These are phyloP conservation scores for Blastobasis adustella DNA, from an alignment of 2,888 invertebrate genomes.

Conservation along the genomic window DNA sequence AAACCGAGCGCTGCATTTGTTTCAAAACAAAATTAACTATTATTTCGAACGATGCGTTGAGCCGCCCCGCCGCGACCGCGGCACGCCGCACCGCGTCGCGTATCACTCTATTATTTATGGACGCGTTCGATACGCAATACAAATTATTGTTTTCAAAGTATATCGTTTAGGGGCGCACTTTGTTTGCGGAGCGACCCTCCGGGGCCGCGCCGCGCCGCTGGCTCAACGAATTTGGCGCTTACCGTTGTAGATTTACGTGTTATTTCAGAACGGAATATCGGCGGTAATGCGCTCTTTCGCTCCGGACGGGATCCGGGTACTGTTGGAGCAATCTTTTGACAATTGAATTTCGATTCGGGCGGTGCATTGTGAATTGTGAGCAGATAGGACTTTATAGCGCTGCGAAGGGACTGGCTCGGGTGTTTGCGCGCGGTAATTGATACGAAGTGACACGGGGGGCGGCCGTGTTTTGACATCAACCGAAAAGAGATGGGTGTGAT, in stretches of 20 bases:
- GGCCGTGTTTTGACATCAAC: conserved; percentile 71
- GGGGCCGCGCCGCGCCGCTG: conserved; percentile 33
- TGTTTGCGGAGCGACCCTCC: conserved; percentile 70
- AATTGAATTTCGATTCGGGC: conserved; percentile 68
- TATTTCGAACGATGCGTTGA: conserved; percentile 11
- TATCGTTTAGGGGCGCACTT: conserved; percentile 72
- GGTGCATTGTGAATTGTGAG: conserved; percentile 43
- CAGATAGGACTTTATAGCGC: conserved; percentile 56
- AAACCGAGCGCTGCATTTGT: too few relatives aligned
- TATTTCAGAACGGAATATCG: conserved; percentile 30
- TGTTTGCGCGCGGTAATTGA: conserved; percentile 75
- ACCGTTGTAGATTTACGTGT: conserved; percentile 36
- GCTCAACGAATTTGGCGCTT: conserved; percentile 46
- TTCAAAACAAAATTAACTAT: conserved; percentile 1
- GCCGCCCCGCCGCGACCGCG: conserved; percentile 36
- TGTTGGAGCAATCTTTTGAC: conserved; percentile 70
- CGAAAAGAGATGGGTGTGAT: conserved; percentile 72
- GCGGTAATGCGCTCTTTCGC: conserved; percentile 49
- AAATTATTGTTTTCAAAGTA: conserved; percentile 76
- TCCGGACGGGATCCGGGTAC: conserved; percentile 44
- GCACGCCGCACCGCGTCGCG: conserved; percentile 47
- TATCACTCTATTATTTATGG: conserved; percentile 74
- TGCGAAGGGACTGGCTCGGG: conserved; percentile 38
- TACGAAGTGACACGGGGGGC: conserved; percentile 68
- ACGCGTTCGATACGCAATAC: conserved; percentile 75